Conservation (phyloP, 2,113 vertebrate genomes). For the Electrona antarctica region DNA sequence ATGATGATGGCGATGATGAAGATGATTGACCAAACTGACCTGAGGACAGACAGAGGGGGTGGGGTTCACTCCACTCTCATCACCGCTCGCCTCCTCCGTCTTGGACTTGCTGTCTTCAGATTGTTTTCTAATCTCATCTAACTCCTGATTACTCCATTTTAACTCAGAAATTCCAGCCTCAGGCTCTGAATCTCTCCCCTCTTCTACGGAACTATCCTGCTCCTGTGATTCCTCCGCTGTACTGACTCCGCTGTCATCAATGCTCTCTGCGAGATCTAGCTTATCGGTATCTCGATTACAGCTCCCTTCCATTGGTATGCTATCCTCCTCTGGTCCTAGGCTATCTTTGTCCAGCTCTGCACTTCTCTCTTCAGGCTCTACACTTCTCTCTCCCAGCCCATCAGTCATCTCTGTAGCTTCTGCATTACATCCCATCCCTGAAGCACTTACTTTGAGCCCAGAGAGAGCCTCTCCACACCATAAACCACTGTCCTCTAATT, state of each 20-base stretch:
- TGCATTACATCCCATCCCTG: background rate
- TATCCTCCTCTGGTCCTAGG: background rate
- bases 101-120: background rate
- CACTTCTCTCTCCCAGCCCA: background rate
- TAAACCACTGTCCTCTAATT: background rate
- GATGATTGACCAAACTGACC: conserved; percentile 59
- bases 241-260: conserved; percentile 6
- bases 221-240: background rate
- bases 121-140: background rate
- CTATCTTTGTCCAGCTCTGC: background rate
- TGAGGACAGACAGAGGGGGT: conserved; percentile 37
- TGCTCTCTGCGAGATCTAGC: background rate
- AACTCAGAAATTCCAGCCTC: background rate
- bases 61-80: background rate
- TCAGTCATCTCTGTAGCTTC: background rate
- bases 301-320: too few relatives aligned
- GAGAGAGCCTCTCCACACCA: background rate
- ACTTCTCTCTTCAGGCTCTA: background rate
- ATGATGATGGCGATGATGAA: background rate
- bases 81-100: background rate
- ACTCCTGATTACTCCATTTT: background rate
- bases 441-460: background rate
- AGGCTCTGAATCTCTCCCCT: background rate
- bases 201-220: fast-evolving
- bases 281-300: background rate